Conservation (phyloP, 2,888 invertebrate genomes). For the Eristalis arbustorum region DNA sequence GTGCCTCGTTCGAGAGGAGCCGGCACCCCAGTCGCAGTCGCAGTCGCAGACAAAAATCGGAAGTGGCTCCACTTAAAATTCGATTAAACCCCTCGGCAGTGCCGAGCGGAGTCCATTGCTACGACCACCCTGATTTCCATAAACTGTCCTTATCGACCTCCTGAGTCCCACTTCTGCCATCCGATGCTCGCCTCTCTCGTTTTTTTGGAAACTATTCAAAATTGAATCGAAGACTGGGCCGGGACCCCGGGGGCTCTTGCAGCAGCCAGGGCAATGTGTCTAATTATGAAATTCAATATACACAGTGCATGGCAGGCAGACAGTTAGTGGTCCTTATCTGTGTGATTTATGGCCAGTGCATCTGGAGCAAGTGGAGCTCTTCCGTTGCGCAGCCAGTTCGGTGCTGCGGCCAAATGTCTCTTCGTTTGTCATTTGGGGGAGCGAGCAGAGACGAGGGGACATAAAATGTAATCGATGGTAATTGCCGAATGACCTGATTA, state of each 20-base stretch:
- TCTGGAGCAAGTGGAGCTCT: conserved; percentile 62
- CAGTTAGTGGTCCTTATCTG: conserved; percentile 69
- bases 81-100: conserved; percentile 60
- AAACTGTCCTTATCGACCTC: conserved; percentile 66
- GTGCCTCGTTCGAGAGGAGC: background rate
- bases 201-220: conserved; percentile 26
- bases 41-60: conserved; percentile 48
- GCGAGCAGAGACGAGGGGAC: background rate
- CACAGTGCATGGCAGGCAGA: conserved; percentile 54
- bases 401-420: background rate
- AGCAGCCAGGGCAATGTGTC: conserved; percentile 48
- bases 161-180: conserved; percentile 6
- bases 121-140: conserved; percentile 66
- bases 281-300: conserved; percentile 70
- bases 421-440: conserved; percentile 5
- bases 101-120: conserved; percentile 19
- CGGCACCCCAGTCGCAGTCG: conserved; percentile 28
- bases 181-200: conserved; percentile 14
- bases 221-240: conserved; percentile 29
- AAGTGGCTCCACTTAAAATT: conserved; percentile 69
- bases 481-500: conserved; percentile 53
- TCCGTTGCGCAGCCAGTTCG: background rate
- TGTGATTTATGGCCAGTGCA: conserved; percentile 65
- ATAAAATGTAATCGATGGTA: conserved; percentile 57
- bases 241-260: background rate